Evolutionary conservation across 2,113 vertebrate genomes (phyloP).

Genomic region (Anhinga rufa): DNA sequence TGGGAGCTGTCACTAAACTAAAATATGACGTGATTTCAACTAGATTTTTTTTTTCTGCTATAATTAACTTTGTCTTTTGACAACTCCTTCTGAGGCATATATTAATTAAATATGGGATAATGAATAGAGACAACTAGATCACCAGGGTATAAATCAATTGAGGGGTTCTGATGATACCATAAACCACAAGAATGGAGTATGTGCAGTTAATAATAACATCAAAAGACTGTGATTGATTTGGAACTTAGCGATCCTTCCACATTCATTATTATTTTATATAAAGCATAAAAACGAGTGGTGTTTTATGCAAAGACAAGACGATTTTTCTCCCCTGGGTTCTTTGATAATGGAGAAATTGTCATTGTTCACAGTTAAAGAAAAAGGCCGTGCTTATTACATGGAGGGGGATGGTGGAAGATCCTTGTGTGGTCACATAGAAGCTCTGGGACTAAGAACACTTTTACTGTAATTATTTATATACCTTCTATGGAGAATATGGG

Average conservation of each 20-base stretch:
- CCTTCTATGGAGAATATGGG: background rate
- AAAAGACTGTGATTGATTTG: conserved; percentile 63
- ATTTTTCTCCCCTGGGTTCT: background rate
- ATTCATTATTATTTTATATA: conserved; percentile 66
- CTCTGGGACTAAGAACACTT: background rate
- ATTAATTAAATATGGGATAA: conserved; percentile 70
- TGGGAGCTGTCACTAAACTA: conserved; percentile 10
- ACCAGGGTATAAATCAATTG: conserved; percentile 67
- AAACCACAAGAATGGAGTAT: conserved; percentile 58
- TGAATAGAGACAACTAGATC: conserved; percentile 65
- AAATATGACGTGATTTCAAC: conserved; percentile 35
- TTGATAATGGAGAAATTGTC: conserved; percentile 18
- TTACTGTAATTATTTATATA: background rate
- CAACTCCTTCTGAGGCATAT: conserved; percentile 60
- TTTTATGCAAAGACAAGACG: conserved; percentile 13
- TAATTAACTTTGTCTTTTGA: conserved; percentile 71
- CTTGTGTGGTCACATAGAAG: background rate
- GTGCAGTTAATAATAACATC: conserved; percentile 67
- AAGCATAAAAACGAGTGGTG: conserved; percentile 36
- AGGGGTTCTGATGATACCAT: conserved; percentile 67
- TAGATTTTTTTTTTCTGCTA: conserved; percentile 7
- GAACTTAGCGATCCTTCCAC: conserved; percentile 61
- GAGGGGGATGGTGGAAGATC: background rate
- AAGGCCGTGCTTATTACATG: background rate
- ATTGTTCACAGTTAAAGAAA: conserved; percentile 17